These are phyloP conservation scores for Gymnoscopelus microlampas DNA, from an alignment of 2,797 vertebrate genomes.

Conservation along the genomic window DNA sequence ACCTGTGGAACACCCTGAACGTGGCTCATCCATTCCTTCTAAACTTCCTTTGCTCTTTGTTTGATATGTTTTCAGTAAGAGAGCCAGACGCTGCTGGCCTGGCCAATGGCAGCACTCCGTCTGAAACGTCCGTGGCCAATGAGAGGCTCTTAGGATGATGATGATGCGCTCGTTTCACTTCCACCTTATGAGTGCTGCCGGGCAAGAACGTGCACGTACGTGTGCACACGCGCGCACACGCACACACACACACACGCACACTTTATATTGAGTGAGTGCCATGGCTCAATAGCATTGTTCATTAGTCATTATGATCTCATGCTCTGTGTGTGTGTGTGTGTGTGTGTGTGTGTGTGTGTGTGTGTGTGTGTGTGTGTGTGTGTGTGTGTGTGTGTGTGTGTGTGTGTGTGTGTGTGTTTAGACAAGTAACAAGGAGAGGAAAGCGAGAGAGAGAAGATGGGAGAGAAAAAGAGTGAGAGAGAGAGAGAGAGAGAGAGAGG, in stretches of 20 bases:
- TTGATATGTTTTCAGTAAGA: slow-evolving; percentile 4
- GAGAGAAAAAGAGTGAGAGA: slow-evolving; percentile 40
- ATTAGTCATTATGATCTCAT: slow-evolving; percentile 67
- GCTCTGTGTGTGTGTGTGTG: slow-evolving; percentile 19
- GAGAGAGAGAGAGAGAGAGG: slow-evolving; percentile 20
- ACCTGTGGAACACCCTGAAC: too few species aligned
- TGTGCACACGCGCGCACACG: too few species aligned
- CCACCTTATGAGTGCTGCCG: slow-evolving; percentile 7
- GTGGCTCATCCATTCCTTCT: neutral
- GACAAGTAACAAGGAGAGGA: neutral
- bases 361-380: slow-evolving; percentile 20
- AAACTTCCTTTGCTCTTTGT: slow-evolving; percentile 3
- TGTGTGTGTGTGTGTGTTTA: neutral
- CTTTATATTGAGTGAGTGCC: slow-evolving; percentile 40
- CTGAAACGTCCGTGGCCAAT: neutral
- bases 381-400: neutral
- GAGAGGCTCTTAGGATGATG: neutral
- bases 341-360: slow-evolving; percentile 7
- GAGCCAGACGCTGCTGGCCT: neutral
- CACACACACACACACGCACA: neutral
- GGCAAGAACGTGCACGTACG: slow-evolving; percentile 1
- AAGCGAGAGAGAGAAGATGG: slow-evolving; percentile 54
- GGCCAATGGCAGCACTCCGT: neutral
- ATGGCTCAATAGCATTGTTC: slow-evolving; percentile 68
- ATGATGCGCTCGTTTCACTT: slow-evolving; percentile 33